These are phyloP conservation scores for Cirrhinus mrigala DNA, from an alignment of 2,797 vertebrate species.

Conservation along the genomic window DNA sequence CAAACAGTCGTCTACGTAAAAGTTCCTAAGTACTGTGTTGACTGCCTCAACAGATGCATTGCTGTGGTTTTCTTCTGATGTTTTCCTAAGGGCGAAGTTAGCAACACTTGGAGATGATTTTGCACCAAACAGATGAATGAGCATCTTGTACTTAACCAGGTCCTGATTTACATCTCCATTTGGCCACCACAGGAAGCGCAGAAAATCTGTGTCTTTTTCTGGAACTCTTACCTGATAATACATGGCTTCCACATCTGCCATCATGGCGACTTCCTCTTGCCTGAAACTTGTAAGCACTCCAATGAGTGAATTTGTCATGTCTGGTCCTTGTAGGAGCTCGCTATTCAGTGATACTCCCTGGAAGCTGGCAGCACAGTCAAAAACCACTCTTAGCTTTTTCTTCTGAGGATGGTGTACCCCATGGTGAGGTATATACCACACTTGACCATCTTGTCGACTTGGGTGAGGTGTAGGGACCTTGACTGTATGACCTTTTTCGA, in stretches of 20 bases:
- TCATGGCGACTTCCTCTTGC: neutral
- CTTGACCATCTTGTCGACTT: neutral
- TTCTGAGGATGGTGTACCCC: slow-evolving; percentile 37
- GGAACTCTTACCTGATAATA: neutral
- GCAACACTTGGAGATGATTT: neutral
- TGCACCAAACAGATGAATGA: neutral
- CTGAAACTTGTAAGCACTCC: no score
- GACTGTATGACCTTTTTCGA: neutral
- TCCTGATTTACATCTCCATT: neutral
- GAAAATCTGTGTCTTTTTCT: neutral
- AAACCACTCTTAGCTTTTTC: slow-evolving; percentile 20
- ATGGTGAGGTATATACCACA: slow-evolving; percentile 13
- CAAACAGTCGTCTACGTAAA: neutral
- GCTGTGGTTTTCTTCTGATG: neutral
- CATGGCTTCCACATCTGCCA: neutral
- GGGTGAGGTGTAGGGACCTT: neutral
- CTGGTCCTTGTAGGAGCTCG: slow-evolving; percentile 28
- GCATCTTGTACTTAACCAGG: neutral
- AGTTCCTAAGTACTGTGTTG: neutral
- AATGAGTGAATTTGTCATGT: no score
- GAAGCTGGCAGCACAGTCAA: slow-evolving; percentile 31
- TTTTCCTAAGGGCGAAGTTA: neutral
- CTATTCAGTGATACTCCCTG: slow-evolving; percentile 26
- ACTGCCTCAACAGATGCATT: neutral
- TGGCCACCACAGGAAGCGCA: neutral